phyloP scores from a whole-genome alignment of 53 echinoderm and acorn worm genomes.

The Apostichopus leukothele region DNA sequence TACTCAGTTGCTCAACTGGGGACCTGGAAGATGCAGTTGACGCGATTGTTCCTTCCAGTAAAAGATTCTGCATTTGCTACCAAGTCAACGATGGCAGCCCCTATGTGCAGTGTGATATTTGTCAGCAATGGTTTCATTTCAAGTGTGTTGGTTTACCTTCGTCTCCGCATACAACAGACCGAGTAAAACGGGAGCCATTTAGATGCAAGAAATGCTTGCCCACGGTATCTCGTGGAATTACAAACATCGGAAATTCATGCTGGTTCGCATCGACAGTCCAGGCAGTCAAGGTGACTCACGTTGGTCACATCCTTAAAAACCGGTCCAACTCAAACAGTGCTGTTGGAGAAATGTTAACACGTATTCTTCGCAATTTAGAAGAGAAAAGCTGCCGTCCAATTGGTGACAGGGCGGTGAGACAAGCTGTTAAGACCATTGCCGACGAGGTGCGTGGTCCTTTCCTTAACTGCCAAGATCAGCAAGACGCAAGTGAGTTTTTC shows the following conservation, averaged over 20 bases:
- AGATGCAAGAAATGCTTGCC: background rate
- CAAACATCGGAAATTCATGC: constrained; percentile 1
- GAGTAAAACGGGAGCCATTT: background rate
- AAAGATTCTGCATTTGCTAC: background rate
- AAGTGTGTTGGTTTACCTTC: background rate
- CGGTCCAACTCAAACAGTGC: background rate
- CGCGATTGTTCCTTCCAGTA: background rate
- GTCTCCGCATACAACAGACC: background rate
- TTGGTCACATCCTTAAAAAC: background rate
- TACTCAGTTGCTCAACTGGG: too few relatives aligned
- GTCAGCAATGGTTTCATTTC: constrained; percentile 5
- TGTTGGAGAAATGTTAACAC: background rate
- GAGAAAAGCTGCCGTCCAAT: background rate
- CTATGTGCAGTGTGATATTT: background rate
- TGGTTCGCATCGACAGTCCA: background rate
- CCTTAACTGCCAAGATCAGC: background rate
- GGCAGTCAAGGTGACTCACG: background rate
- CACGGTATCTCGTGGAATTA: background rate
- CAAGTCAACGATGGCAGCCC: background rate
- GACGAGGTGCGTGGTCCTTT: background rate
- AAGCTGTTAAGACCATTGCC: background rate
- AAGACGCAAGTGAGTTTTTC: background rate
- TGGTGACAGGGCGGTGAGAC: background rate
- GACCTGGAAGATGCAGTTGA: too few relatives aligned
- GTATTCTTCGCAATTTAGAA: background rate